Evolutionary conservation across 2,888 invertebrate species (phyloP).

Genomic region (Drosophila cognata): DNA sequence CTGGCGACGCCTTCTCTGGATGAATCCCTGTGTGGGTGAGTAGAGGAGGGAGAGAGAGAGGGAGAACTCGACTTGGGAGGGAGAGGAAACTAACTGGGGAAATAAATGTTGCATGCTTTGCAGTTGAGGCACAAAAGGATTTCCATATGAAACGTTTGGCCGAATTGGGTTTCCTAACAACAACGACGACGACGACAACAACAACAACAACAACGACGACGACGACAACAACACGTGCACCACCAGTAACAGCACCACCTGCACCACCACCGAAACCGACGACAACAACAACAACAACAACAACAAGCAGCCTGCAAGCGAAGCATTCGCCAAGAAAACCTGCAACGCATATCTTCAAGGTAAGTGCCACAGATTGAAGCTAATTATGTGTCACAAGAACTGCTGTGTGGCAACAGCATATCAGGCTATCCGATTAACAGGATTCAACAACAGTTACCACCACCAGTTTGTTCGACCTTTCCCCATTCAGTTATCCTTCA

Average conservation of each 20-base stretch:
- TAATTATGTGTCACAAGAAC: constrained; percentile 54
- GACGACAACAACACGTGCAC: constrained; percentile 60
- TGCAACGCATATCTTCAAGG: constrained; percentile 77
- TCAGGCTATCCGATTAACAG: constrained; percentile 49
- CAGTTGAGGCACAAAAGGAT: constrained; percentile 95
- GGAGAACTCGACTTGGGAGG: not conserved
- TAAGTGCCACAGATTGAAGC: constrained; percentile 47
- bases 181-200: constrained; percentile 85
- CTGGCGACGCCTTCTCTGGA: constrained; percentile 95
- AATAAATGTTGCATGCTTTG: constrained; percentile 13
- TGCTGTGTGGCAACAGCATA: constrained; percentile 12
- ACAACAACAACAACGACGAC: constrained; percentile 86
- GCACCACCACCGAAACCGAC: constrained; percentile 81
- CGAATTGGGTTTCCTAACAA: constrained; percentile 86
- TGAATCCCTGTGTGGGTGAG: constrained; percentile 97
- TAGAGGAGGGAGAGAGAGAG: constrained; percentile 48
- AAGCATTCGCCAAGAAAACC: constrained; percentile 77
- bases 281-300: constrained; percentile 69
- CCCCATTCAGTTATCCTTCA: constrained; percentile 44
- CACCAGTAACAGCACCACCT: constrained; percentile 14
- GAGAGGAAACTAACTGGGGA: not conserved
- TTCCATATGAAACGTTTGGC: constrained; percentile 89
- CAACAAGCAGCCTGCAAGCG: constrained; percentile 84
- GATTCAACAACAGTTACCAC: constrained; percentile 50
- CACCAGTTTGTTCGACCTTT: not conserved